Percentiles rank a stretch among this genome's conserved stretches.
phyloP scores from a whole-genome alignment of 2,797 vertebrate species.

The Octomys mimax region DNA sequence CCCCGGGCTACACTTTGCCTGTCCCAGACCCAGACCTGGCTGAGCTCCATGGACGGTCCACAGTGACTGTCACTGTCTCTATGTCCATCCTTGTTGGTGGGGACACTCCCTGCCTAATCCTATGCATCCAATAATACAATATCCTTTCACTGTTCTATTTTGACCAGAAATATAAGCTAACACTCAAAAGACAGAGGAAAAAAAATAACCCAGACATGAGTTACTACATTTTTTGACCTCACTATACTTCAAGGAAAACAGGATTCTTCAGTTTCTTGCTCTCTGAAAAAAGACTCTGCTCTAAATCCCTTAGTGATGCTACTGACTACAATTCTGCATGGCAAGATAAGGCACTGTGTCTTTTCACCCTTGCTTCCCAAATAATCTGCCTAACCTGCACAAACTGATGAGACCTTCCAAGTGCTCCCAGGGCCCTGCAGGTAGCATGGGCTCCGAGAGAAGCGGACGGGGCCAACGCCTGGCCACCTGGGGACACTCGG shows the following conservation, averaged over 20 bases:
- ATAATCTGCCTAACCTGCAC: slow-evolving; percentile 58
- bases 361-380: slow-evolving; percentile 44
- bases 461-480: not conserved
- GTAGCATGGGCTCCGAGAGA: not conserved
- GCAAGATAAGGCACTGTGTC: slow-evolving; percentile 64
- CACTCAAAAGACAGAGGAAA: not conserved
- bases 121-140: not conserved
- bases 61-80: not conserved
- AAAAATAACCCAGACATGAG: not conserved
- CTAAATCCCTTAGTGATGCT: slow-evolving; percentile 55
- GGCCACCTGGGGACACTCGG: not conserved
- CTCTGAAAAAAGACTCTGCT: slow-evolving; percentile 32
- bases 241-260: not conserved
- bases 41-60: not conserved
- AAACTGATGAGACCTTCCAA: not conserved
- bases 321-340: slow-evolving; percentile 48
- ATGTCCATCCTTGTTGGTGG: not conserved
- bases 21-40: not conserved
- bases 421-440: not conserved
- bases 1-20: not conserved
- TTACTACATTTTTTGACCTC: slow-evolving; percentile 10
- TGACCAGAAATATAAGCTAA: slow-evolving; percentile 45
- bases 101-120: not conserved
- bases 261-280: not conserved
- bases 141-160: not conserved